Evolutionary conservation across 2,888 invertebrate species (phyloP), one percentile per base, ranked within the genome.

Genomic region (Agonopterix alstromeriana): DNA sequence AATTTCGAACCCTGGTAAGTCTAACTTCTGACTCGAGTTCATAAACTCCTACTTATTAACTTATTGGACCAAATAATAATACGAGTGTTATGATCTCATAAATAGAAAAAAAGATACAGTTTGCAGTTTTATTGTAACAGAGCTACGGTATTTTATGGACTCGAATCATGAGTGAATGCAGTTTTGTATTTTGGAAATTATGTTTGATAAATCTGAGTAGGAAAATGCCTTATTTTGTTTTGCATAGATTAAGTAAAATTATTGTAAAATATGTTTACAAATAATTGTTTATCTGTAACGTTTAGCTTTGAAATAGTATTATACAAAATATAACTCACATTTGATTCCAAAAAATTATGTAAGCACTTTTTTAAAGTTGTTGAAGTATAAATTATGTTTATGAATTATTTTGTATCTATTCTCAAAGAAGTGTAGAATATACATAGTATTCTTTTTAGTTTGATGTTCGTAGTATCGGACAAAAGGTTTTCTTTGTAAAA

Each of bases 161-260:
- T 78, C 69, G 63, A 65, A 53, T 68, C 68, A 63, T 52, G 52
- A 67, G 69, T 54, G 61, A 53, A 65, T 60, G 70, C 61, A 42
- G 63, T 71, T 67, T 70, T 63, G 67, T 51, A 68, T 62, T 42
- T 68, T 63, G 68, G 65, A 64, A 64, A 67, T 70, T 70, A 53
- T 50, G 73, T 77, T 73, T 69, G 74, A 73, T 72, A 73, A 11
- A 75, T 61, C 68, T 70, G 67, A 64, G 72, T 81, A 81, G 75
- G 72, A 70, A 74, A 80, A 80, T 82, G 87, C 85, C 85, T 87
- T 87, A 86, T 78, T 79, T 83, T 83, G 80, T 84, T 82, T 85
- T 82, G 82, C 83, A 57, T 85, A 84, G 78, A 60, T 54, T 84
- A 82, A 82, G 80, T 68, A 52, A 77, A 70, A 73, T 78, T 81